Base-by-base conservation (phyloP, 37 sponge, comb jelly and placozoan species). In the Halisarca cf. caerulea region DNA sequence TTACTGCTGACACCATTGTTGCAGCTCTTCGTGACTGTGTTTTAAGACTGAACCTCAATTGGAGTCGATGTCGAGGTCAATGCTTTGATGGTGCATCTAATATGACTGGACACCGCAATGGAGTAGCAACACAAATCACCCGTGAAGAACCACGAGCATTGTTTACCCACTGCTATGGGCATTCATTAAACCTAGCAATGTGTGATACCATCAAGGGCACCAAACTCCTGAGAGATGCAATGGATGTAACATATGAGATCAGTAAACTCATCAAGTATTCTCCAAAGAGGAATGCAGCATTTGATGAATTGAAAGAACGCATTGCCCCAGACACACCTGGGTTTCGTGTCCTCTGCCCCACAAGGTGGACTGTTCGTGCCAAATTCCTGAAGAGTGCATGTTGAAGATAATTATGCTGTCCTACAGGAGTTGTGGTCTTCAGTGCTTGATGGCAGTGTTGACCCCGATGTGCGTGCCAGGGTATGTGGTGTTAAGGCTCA, bases 21-120 rank as follows among this genome's bases (percentile, higher is more conserved):
- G n/a, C n/a, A 78, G 55, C 32, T 41, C 54, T 78, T 21, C 24
- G 44, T n/a, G 79, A 78, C 44, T 53, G 41, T 37, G 5, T 78
- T 9, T 23, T 78, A 28, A 45, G 79, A 24, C 55, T 78, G 4
- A 44, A 78, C 24, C 24, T 78, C 5, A 78, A 78, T 20, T 35
- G 60, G 33, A 34, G 64, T 37, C 9, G 64, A 60, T 81, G 82
- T 36, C 62, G 66, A 33, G 82, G 82, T 34, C 82, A 81, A 35
- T 81, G 82, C 32, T 81, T 60, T 81, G 82, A 81, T 81, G 82
- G 82, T 42, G 82, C 42, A 59, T 60, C 64, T 27, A 81, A 81
- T 62, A 81, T 81, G 82, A 42, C 82, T 60, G 82, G 82, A n/a
- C 60, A 42, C 45, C 60, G 27, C 38, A 81, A 60, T 81, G 82